These are phyloP conservation scores for Tinea pellionella DNA, from an alignment of 2,888 invertebrate genomes.

Conservation along the genomic window DNA sequence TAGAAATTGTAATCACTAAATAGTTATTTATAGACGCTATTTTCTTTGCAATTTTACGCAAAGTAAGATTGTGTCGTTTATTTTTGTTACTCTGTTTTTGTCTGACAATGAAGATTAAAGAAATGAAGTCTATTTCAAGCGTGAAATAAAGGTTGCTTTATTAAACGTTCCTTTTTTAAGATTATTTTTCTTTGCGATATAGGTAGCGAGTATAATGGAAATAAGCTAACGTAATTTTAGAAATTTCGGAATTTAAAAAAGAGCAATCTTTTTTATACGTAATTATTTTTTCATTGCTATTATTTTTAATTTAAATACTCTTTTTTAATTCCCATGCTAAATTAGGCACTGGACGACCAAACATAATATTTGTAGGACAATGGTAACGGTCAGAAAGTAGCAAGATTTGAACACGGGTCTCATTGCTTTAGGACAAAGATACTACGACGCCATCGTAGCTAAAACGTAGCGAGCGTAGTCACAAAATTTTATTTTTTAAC, in stretches of 20 bases:
- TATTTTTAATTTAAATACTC: too few species aligned
- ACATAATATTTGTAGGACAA: too few species aligned
- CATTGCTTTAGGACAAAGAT: too few species aligned
- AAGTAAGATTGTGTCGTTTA: not conserved
- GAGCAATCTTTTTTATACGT: too few species aligned
- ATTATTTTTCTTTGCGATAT: not conserved
- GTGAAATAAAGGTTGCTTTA: conserved; percentile 4
- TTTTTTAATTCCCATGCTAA: too few species aligned
- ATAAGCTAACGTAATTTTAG: not conserved
- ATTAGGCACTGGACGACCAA: too few species aligned
- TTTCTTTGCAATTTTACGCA: not conserved
- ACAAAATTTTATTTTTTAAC: too few species aligned
- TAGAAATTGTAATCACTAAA: conserved; percentile 5
- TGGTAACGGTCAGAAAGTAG: too few species aligned
- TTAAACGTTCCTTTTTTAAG: not conserved
- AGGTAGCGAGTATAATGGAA: not conserved
- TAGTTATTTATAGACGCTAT: conserved; percentile 2
- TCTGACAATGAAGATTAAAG: not conserved
- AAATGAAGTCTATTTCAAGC: conserved; percentile 2
- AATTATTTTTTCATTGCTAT: too few species aligned
- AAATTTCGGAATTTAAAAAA: not conserved
- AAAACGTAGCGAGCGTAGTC: too few species aligned
- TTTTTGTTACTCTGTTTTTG: not conserved
- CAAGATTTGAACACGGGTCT: too few species aligned
- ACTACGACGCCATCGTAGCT: too few species aligned